phyloP scores from a whole-genome alignment of 2,888 invertebrate genomes.

The Drosophila fulvimacula region DNA sequence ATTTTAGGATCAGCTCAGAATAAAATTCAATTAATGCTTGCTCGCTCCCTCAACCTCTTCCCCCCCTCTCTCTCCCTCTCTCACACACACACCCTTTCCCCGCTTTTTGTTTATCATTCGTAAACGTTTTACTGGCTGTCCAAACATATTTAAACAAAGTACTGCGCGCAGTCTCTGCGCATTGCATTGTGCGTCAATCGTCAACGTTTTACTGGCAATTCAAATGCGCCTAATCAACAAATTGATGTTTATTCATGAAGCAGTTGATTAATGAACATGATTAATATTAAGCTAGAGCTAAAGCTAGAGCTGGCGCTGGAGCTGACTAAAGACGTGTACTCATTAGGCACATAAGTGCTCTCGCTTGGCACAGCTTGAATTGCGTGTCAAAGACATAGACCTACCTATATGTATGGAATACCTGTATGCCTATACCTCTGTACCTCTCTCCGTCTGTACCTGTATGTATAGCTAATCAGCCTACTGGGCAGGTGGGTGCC shows the following conservation, averaged over 20 bases:
- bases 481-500: background rate
- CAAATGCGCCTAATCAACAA: slow-evolving; percentile 3
- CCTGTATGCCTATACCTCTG: background rate
- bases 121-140: slow-evolving; percentile 7
- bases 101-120: background rate
- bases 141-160: background rate
- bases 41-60: background rate
- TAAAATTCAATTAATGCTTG: no score
- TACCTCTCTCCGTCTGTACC: background rate
- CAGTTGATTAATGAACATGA: slow-evolving; percentile 26
- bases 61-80: background rate
- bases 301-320: background rate
- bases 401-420: slow-evolving; percentile 7
- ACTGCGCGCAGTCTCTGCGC: background rate
- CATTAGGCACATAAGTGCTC: slow-evolving; percentile 32
- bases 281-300: slow-evolving; percentile 15
- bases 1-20: no score
- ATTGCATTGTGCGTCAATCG: slow-evolving; percentile 1
- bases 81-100: no score
- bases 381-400: slow-evolving; percentile 34
- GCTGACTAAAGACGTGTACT: slow-evolving; percentile 16
- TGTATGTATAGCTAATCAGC: slow-evolving; percentile 14
- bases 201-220: slow-evolving; percentile 21
- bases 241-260: slow-evolving; percentile 24
- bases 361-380: slow-evolving; percentile 39